Conservation (phyloP, 2,888 invertebrate genomes). For the Scaptomyza reducta region DNA sequence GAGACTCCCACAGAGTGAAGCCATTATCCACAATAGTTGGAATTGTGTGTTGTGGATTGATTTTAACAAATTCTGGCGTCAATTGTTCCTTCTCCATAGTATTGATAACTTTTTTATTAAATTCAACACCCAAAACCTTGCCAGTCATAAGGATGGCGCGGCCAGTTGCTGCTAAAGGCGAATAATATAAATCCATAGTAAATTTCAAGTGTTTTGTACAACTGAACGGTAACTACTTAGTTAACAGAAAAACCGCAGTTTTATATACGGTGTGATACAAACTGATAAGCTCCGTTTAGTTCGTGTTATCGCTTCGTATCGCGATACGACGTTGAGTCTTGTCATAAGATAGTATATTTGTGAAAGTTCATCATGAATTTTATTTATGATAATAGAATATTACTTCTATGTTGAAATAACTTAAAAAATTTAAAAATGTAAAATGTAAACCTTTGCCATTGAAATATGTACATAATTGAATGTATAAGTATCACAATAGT, state of each 20-base stretch:
- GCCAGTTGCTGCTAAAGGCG: slow-evolving; percentile 87
- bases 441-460: no score
- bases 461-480: no score
- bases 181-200: slow-evolving; percentile 87
- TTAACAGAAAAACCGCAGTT: neutral
- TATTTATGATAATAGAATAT: neutral
- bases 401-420: neutral
- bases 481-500: no score
- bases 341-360: slow-evolving; percentile 16
- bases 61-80: slow-evolving; percentile 88
- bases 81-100: slow-evolving; percentile 87
- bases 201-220: neutral
- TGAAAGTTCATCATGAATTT: slow-evolving; percentile 31
- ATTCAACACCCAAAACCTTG: slow-evolving; percentile 87
- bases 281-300: slow-evolving; percentile 16
- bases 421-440: neutral
- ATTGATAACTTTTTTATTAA: slow-evolving; percentile 86
- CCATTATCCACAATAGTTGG: slow-evolving; percentile 93
- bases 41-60: slow-evolving; percentile 92
- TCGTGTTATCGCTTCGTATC: slow-evolving; percentile 15
- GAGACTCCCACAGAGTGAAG: slow-evolving; percentile 91
- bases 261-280: slow-evolving; percentile 13
- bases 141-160: slow-evolving; percentile 87
- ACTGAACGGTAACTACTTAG: slow-evolving; percentile 1
- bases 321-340: neutral